Percentiles rank a stretch among this genome's conserved stretches.
These are phyloP conservation scores for Sitta carolinensis DNA, from an alignment of 2,797 vertebrate species.

Conservation along the genomic window DNA sequence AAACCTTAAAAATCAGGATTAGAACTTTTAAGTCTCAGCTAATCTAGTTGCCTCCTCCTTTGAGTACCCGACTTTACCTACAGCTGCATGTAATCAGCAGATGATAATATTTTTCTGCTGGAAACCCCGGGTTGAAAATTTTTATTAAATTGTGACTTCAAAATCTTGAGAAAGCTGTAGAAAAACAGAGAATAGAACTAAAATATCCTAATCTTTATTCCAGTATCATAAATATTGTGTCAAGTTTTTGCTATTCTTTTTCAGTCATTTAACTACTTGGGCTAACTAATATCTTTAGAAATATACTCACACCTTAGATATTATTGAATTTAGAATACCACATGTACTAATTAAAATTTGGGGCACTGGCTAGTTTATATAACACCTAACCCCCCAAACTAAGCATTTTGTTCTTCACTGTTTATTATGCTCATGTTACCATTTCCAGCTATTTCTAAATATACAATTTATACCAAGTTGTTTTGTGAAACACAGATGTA, in stretches of 20 bases:
- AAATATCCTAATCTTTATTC: neutral
- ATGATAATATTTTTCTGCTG: neutral
- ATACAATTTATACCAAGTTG: neutral
- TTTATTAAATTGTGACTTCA: neutral
- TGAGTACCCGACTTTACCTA: neutral
- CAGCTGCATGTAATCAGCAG: neutral
- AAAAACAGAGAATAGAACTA: neutral
- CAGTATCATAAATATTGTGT: neutral
- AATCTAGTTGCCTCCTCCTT: neutral
- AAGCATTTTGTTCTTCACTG: neutral
- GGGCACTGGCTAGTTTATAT: neutral
- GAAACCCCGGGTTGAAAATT: neutral
- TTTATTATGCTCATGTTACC: neutral
- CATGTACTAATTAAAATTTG: neutral
- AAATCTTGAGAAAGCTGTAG: neutral
- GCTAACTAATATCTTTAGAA: neutral
- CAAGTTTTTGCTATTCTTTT: neutral
- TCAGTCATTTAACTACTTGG: neutral
- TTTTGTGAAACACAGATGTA: neutral
- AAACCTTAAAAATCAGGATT: neutral
- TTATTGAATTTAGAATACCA: neutral
- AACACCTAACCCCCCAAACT: neutral
- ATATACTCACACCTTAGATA: neutral
- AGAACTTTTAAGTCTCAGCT: neutral
- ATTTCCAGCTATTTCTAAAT: conserved; percentile 23